Base-by-base conservation (phyloP, 2,888 invertebrate genomes). In the Embidobia sp. region DNA sequence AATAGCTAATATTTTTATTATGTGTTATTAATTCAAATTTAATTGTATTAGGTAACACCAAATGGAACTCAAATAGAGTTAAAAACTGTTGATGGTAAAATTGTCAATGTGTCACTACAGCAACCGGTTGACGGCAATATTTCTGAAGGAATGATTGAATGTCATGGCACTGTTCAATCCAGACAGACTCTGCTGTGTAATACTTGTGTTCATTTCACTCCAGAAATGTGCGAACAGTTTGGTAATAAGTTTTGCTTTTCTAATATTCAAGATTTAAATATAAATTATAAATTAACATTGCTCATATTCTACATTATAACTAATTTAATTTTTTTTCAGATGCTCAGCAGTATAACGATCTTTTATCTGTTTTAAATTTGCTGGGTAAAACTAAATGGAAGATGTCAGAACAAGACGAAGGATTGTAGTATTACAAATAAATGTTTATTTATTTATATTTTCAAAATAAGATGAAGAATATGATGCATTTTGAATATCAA, bases 21-120 rank as follows among this genome's bases (percentile, higher is more conserved):
- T n/a, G n/a, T n/a, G n/a, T n/a, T n/a, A n/a, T n/a, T n/a, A n/a
- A n/a, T n/a, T n/a, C n/a, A n/a, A n/a, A n/a, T n/a, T n/a, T n/a
- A n/a, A n/a, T n/a, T n/a, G n/a, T n/a, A n/a, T 26, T 15, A 88
- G 88, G 77, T 86, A 40, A 81, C 79, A 57, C 61, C 86, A 3
- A 82, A 70, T 70, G 85, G 87, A 8, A 84, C 74, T 49, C 82
- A 78, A 35, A 46, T 88, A 4, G 87, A 88, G 66, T 10, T 89
- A 13, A 79, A 70, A 48, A 87, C 89, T 5, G 81, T 83, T 0
- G 89, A 89, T 10, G 78, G 84, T 31, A 74, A 83, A n/a, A 78
- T 76, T 48, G 77, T 89, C 10, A 89, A 88, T 57, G 81, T 87
- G 13, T 81, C 83, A 2, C 61, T 89, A 3, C 78, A 81, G 11